Evolutionary conservation across 2,888 invertebrate species (phyloP), one percentile per base, ranked within the genome.

Genomic region (Nezara viridula): DNA sequence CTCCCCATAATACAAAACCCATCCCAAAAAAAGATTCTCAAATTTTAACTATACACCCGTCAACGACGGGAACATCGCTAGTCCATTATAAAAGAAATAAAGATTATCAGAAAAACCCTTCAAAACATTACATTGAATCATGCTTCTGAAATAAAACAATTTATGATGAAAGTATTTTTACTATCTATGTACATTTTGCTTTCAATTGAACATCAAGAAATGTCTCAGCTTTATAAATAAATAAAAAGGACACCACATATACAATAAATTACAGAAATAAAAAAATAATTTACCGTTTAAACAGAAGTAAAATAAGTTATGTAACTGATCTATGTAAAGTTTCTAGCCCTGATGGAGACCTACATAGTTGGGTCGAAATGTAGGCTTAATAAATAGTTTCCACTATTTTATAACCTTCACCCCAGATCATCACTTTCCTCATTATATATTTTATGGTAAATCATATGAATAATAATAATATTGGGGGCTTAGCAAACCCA

Each of bases 251-350:
- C 19, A 73, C 66, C 60, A 73, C 32, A 10, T 21, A 73, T 37
- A 27, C 37, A 73, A 73, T 73, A 73, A 73, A 73, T 73, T 37
- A 73, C 32, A 73, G 66, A 73, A 73, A 73, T 73, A 73, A 73
- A 32, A 66, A 73, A 73, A 73, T 73, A 73, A 73, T 73, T 73
- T 73, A 73, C 66, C 32, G 19, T 73, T 37, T 9, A 7, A 32
- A 73, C 6, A 73, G 66, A 73, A 73, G 66, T 19, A 37, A 73
- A 73, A 37, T 37, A 73, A 37, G 4, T 32, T 21, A 37, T 14
- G 32, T 32, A 9, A 73, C 66, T 32, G 32, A 73, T 73, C 19
- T n/a, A n/a, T n/a, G n/a, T n/a, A n/a, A n/a, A n/a, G n/a, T n/a
- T n/a, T n/a, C n/a, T n/a, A n/a, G n/a, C n/a, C n/a, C n/a, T n/a